Conservation (phyloP, 2,888 invertebrate genomes). For the Cerastoderma edule region DNA sequence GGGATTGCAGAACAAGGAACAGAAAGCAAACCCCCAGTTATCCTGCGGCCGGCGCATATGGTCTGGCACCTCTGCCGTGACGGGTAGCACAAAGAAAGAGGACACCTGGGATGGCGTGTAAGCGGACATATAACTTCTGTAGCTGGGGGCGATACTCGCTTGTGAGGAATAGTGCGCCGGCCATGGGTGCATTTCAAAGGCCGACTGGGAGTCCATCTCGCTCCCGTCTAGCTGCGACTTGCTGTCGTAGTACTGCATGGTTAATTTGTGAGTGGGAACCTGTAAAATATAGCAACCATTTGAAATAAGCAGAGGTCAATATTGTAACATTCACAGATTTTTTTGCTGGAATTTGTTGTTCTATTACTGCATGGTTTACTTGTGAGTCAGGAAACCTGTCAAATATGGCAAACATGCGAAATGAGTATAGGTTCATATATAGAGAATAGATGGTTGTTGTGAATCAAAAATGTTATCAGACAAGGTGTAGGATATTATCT, state of each 20-base stretch:
- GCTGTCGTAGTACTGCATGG: slow-evolving; percentile 58
- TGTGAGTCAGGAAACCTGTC: not conserved
- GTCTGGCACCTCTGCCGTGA: slow-evolving; percentile 75
- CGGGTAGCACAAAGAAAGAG: slow-evolving; percentile 76
- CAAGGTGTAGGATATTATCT: too few relatives aligned
- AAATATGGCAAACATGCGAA: not conserved
- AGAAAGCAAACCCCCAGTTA: slow-evolving; percentile 76
- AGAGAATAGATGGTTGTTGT: not conserved
- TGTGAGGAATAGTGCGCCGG: slow-evolving; percentile 74
- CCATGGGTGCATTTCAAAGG: slow-evolving; percentile 71
- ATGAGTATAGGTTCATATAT: not conserved
- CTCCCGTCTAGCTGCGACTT: slow-evolving; percentile 67
- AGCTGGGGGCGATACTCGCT: slow-evolving; percentile 69
- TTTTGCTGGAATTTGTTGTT: not conserved
- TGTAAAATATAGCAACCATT: not conserved
- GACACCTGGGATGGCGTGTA: slow-evolving; percentile 75
- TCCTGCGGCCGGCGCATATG: slow-evolving; percentile 69
- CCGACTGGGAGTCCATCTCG: slow-evolving; percentile 69
- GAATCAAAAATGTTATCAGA: too few relatives aligned
- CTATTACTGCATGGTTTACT: too few relatives aligned
- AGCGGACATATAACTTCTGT: slow-evolving; percentile 75
- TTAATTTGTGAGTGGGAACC: not conserved
- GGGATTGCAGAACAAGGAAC: slow-evolving; percentile 76
- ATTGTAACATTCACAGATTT: not conserved
- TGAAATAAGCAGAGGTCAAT: not conserved